Percentiles rank a stretch among this genome's conserved stretches.
Conservation (phyloP, 2,797 vertebrate species). For the Mormyrops boulengeri region DNA sequence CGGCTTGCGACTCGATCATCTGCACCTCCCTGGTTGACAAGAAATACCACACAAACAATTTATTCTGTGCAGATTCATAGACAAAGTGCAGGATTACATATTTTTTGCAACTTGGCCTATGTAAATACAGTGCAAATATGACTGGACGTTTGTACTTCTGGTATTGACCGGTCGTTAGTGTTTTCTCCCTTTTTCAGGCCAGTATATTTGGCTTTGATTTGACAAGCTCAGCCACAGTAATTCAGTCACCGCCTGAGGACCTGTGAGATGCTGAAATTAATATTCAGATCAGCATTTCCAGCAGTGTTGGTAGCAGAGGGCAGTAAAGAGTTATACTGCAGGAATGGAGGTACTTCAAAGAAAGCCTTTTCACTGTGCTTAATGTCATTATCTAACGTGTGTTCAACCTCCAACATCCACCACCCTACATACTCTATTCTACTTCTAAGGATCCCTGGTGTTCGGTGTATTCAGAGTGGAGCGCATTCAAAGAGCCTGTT, state of each 20-base stretch:
- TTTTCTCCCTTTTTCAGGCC: background rate
- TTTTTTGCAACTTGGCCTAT: background rate
- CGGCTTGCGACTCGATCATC: conserved; percentile 88
- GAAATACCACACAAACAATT: background rate
- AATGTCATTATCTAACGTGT: background rate
- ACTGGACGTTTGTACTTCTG: background rate
- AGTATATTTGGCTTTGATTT: background rate
- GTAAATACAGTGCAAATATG: background rate
- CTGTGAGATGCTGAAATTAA: background rate
- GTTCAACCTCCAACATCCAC: background rate
- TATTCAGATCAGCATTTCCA: background rate
- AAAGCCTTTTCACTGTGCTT: background rate
- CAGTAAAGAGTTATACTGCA: background rate
- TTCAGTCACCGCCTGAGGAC: background rate
- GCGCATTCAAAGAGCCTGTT: background rate
- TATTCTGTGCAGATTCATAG: background rate
- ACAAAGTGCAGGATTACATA: background rate
- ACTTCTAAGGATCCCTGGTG: background rate
- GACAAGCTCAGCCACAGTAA: background rate
- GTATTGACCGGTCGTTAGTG: background rate
- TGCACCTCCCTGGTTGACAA: conserved; percentile 78
- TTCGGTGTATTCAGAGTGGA: background rate
- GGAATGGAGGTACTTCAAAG: background rate
- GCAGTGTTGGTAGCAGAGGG: background rate
- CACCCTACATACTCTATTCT: background rate